phyloP scores from a whole-genome alignment of 2,888 invertebrate genomes.

The Drosophila silvestris region DNA sequence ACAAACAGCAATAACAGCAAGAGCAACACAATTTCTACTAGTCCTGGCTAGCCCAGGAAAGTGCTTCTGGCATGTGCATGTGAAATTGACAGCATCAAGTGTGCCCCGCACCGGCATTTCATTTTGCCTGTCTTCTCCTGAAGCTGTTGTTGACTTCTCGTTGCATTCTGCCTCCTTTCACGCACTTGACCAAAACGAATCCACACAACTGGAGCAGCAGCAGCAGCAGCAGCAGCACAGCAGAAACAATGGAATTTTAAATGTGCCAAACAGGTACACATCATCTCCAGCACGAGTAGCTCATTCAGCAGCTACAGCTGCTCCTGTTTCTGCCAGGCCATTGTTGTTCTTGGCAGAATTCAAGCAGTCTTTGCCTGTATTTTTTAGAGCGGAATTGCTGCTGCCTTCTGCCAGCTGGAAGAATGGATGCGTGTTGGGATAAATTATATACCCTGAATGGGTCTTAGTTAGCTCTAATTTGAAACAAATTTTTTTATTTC shows the following conservation, averaged over 20 bases:
- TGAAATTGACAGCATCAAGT: slow-evolving; percentile 49
- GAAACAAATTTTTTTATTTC: background rate
- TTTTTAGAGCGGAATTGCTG: background rate
- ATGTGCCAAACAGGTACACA: slow-evolving; percentile 66
- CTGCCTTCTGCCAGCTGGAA: background rate
- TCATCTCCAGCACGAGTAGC: slow-evolving; percentile 34
- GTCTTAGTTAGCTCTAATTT: background rate
- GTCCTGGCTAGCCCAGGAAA: slow-evolving; percentile 13
- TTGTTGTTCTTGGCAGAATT: slow-evolving; percentile 20
- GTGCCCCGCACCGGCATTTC: background rate
- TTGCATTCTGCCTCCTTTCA: slow-evolving; percentile 31
- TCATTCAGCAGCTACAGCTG: slow-evolving; percentile 1
- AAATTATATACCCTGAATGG: background rate
- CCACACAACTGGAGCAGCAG: slow-evolving; percentile 22
- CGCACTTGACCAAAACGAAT: slow-evolving; percentile 50
- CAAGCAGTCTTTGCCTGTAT: slow-evolving; percentile 8
- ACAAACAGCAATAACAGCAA: slow-evolving; percentile 70
- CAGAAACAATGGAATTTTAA: slow-evolving; percentile 73
- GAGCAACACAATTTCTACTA: slow-evolving; percentile 38
- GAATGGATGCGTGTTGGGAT: background rate
- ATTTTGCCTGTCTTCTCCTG: slow-evolving; percentile 26
- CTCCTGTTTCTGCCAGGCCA: background rate
- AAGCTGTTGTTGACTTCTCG: slow-evolving; percentile 44
- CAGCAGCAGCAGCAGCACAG: slow-evolving; percentile 30
- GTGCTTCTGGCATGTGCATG: slow-evolving; percentile 21